Evolutionary conservation across 2,888 invertebrate species (phyloP), one percentile per base, ranked within the genome.

Genomic region (Chelonus formosanus): DNA sequence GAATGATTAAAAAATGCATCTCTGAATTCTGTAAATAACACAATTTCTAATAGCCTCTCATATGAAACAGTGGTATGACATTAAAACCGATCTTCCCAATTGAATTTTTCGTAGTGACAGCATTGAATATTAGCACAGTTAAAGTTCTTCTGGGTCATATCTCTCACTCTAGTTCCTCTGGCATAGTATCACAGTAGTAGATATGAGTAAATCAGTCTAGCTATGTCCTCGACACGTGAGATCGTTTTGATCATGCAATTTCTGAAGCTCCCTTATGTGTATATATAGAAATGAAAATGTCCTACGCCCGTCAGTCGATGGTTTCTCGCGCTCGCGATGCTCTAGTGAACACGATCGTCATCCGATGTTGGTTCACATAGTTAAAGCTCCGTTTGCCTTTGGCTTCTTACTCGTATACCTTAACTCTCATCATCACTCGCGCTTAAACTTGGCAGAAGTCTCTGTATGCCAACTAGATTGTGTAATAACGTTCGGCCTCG

Each of bases 151-250:
- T 20, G 7, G 7, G 52, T 32, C 31, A 8, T 55, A 7, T 55
- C n/a, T n/a, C 40, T 40, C 40, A 55, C 55, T 10, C 10, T 55
- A n/a, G 53, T 53, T 53, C 10, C 10, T 5, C 31, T n/a, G 10
- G 48, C 31, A 20, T 32, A 52, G 34, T 52, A 31, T 52, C 52
- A 31, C 31, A 44, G 44, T n/a, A 52, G 40, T 40, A 35, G 36
- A 31, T 43, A 57, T 57, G 57, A 43, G 57, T 31, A 57, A 57
- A 57, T 57, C 57, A 64, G 44, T 45, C 44, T 56, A 32, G 55
- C 48, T 63, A 54, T 47, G 59, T 65, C 61, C 61, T 61, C 60
- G 50, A 66, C 66, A 56, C 52, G 66, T 62, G 61, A 52, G 53
- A 61, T 61, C 8, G 48, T 59, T 59, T 59, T 40, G 59, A 50